Evolutionary conservation across 2,113 vertebrate genomes (phyloP).

Genomic region (Coptodon rendalli): DNA sequence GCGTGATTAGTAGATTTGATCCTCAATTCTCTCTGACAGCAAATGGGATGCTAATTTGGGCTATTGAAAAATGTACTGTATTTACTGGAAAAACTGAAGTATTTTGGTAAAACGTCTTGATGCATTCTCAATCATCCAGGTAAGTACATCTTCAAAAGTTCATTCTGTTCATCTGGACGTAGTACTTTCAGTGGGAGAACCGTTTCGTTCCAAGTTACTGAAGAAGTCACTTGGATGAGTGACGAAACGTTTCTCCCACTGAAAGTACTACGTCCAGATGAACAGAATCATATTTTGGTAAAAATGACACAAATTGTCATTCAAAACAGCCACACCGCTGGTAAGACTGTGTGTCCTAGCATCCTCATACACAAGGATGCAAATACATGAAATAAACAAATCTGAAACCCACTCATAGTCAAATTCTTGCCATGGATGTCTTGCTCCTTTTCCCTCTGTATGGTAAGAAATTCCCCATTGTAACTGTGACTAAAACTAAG

Average conservation of each 20-base stretch:
- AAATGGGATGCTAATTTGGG: background rate
- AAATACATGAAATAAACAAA: background rate
- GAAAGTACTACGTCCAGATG: background rate
- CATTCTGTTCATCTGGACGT: background rate
- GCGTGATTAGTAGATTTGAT: background rate
- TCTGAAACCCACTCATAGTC: background rate
- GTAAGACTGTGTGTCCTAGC: background rate
- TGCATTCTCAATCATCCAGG: background rate
- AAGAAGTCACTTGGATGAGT: accelerated
- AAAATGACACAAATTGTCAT: background rate
- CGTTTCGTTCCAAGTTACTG: accelerated
- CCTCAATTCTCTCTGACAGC: background rate
- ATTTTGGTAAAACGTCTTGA: background rate
- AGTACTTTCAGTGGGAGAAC: background rate
- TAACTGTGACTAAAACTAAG: background rate
- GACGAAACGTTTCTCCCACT: background rate
- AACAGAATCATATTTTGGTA: background rate
- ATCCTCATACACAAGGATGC: background rate
- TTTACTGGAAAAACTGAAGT: background rate
- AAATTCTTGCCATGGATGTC: background rate
- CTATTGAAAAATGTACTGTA: background rate
- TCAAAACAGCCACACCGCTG: background rate
- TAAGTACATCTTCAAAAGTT: background rate
- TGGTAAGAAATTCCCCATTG: background rate
- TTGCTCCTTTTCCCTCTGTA: background rate